Conservation (phyloP, 1,140 invertebrate species). For the Drosophila aff. region DNA sequence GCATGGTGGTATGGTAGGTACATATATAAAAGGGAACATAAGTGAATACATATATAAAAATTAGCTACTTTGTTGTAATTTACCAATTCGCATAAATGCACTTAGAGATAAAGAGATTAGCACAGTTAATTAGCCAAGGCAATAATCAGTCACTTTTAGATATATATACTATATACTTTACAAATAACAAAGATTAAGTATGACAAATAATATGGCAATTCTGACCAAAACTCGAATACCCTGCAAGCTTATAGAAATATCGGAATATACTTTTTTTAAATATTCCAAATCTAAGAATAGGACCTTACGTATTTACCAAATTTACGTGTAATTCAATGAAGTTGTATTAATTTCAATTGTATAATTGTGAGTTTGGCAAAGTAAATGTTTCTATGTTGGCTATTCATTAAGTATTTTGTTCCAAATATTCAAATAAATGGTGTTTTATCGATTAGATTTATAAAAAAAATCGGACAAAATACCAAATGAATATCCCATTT, state of each 20-base stretch:
- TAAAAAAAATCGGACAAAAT: background rate
- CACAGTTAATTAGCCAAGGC: slow-evolving; percentile 29
- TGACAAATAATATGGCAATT: background rate
- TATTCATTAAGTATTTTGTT: background rate
- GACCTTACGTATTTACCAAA: background rate
- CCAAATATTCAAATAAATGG: background rate
- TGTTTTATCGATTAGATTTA: background rate
- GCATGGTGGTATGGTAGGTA: slow-evolving; percentile 46
- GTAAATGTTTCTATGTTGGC: background rate
- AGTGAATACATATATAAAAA: slow-evolving; percentile 57
- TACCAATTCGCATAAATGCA: slow-evolving; percentile 9
- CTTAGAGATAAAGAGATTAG: slow-evolving; percentile 15
- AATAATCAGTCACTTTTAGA: slow-evolving; percentile 27
- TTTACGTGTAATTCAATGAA: background rate
- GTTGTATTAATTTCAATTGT: background rate
- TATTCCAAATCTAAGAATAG: background rate
- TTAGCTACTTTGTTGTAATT: slow-evolving; percentile 43
- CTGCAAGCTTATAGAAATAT: background rate
- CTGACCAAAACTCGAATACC: background rate
- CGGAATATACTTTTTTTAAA: background rate
- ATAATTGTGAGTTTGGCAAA: background rate
- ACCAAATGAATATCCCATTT: background rate
- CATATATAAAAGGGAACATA: slow-evolving; percentile 70
- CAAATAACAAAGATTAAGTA: background rate
- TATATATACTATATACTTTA: background rate